Percentiles rank a stretch among this genome's conserved stretches.
These are phyloP conservation scores for Columba livia DNA, from an alignment of 2,113 vertebrate genomes.

Conservation along the genomic window DNA sequence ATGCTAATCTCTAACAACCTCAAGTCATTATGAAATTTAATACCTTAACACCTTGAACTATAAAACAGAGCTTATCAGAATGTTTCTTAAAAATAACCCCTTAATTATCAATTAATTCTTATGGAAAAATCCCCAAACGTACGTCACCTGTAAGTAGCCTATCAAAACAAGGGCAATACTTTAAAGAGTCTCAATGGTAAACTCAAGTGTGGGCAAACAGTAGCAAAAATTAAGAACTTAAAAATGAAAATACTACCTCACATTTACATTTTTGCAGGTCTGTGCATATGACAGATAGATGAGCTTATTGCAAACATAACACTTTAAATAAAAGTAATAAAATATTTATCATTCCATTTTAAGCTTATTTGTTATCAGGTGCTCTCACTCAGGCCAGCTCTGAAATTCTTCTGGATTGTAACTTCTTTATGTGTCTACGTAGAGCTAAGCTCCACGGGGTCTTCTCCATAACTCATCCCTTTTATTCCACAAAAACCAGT, in stretches of 20 bases:
- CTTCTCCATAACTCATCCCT: not conserved
- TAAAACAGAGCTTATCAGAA: not conserved
- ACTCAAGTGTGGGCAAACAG: not conserved
- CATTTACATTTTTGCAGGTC: not conserved
- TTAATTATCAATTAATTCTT: not conserved
- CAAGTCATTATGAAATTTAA: not conserved
- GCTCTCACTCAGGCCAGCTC: not conserved
- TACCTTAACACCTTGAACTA: not conserved
- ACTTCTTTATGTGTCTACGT: not conserved
- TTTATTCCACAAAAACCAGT: not conserved
- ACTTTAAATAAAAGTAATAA: not conserved
- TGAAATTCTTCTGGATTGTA: not conserved
- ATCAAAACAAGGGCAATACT: not conserved
- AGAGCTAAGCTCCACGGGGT: not conserved
- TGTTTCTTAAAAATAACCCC: not conserved
- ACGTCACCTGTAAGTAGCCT: not conserved
- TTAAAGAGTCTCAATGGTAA: not conserved
- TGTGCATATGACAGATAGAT: not conserved
- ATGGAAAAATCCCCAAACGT: not conserved
- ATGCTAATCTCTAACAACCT: not conserved
- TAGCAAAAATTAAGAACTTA: not conserved
- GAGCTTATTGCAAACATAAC: not conserved
- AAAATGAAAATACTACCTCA: not conserved
- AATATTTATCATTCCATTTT: not conserved
- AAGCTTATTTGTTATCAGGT: not conserved